Conservation (phyloP, 2,888 invertebrate species). For the Pterostichus madidus region DNA sequence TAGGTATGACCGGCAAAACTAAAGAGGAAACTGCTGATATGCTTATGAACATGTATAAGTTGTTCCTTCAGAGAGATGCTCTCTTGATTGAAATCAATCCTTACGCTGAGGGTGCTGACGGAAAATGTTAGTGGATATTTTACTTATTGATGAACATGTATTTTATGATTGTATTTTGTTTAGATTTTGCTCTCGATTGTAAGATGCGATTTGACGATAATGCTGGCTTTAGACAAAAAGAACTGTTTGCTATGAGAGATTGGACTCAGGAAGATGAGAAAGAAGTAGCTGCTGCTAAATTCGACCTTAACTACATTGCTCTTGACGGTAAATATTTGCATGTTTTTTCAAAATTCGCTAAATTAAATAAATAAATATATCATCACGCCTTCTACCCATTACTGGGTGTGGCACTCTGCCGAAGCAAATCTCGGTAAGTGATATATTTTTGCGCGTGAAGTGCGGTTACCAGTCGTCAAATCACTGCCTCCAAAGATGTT, state of each 20-base stretch:
- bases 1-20: conserved; percentile 84
- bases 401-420: too few relatives aligned
- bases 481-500: too few relatives aligned
- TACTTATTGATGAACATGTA: conserved; percentile 47
- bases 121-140: conserved; percentile 81
- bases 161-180: conserved; percentile 70
- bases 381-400: too few relatives aligned
- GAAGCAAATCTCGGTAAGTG: too few relatives aligned
- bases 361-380: too few relatives aligned
- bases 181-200: conserved; percentile 95
- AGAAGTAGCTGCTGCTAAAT: conserved; percentile 94
- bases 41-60: conserved; percentile 89
- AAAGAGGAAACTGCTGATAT: conserved; percentile 86
- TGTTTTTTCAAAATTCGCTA: too few relatives aligned
- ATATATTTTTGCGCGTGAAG: too few relatives aligned
- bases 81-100: conserved; percentile 96
- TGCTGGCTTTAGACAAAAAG: conserved; percentile 94
- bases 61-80: conserved; percentile 94
- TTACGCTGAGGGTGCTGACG: conserved; percentile 93
- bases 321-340: conserved; percentile 85
- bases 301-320: conserved; percentile 95
- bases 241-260: conserved; percentile 90
- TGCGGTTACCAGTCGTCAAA: too few relatives aligned
- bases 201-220: conserved; percentile 98
- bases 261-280: conserved; percentile 95